phyloP scores from a whole-genome alignment of 2,797 vertebrate species.

The Pyrocephalus nanus region DNA sequence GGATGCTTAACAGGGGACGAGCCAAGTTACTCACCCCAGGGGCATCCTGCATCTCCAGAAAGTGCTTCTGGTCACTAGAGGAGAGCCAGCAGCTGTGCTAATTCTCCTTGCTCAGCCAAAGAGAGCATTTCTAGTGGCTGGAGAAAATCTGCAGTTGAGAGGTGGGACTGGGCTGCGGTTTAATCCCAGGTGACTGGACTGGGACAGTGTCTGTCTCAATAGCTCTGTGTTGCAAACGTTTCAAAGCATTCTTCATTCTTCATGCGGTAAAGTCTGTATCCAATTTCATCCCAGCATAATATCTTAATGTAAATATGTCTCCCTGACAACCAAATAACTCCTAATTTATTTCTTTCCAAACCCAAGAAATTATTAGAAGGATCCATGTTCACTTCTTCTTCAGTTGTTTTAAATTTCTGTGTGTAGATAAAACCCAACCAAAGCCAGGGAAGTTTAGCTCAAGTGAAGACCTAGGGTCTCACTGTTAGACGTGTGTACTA shows the following conservation, averaged over 20 bases:
- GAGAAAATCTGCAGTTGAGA: not conserved
- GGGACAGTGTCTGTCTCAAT: slow-evolving; percentile 20
- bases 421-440: not conserved
- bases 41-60: not conserved
- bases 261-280: not conserved
- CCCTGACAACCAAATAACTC: not conserved
- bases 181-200: slow-evolving; percentile 17
- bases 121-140: not conserved
- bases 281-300: slow-evolving; percentile 35
- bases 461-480: not conserved
- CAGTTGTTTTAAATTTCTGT: not conserved
- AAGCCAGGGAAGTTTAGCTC: not conserved
- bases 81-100: not conserved
- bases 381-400: not conserved
- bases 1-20: slow-evolving; percentile 5
- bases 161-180: not conserved
- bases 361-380: not conserved
- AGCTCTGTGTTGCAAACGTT: slow-evolving; percentile 21
- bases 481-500: not conserved
- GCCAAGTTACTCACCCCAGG: not conserved
- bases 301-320: slow-evolving; percentile 36
- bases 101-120: slow-evolving; percentile 12
- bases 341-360: slow-evolving; percentile 3
- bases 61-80: not conserved
- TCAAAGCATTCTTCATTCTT: slow-evolving; percentile 50